Evolutionary conservation across 2,888 invertebrate species (phyloP).

Genomic region (Gibbula magus): DNA sequence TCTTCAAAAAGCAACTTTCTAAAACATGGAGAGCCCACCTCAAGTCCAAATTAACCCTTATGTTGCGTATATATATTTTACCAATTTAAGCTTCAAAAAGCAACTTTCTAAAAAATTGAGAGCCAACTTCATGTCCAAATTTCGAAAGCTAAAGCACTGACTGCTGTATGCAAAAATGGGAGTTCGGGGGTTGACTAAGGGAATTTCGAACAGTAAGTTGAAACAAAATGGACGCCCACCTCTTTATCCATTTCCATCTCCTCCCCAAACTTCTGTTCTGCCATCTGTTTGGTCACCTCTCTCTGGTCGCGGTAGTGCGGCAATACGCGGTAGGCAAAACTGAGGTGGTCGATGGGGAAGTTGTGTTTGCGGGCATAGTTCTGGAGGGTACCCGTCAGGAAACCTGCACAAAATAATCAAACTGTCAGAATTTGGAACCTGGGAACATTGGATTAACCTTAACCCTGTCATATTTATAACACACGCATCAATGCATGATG

Average conservation of each 20-base stretch:
- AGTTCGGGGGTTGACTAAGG: background rate
- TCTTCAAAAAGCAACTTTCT: too few relatives aligned
- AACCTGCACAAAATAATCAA: conserved; percentile 60
- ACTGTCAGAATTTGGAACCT: background rate
- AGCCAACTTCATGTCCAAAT: too few relatives aligned
- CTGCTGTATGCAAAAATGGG: too few relatives aligned
- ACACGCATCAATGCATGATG: too few relatives aligned
- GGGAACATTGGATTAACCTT: too few relatives aligned
- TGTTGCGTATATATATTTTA: too few relatives aligned
- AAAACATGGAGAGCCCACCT: too few relatives aligned
- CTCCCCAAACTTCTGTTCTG: conserved; percentile 71
- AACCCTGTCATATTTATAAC: too few relatives aligned
- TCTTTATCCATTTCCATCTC: conserved; percentile 71
- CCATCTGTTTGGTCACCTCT: conserved; percentile 67
- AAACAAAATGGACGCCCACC: conserved; percentile 41
- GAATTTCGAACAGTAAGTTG: background rate
- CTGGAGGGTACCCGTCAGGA: conserved; percentile 75
- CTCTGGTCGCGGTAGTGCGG: conserved; percentile 76
- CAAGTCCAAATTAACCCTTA: too few relatives aligned
- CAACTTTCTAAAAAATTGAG: too few relatives aligned
- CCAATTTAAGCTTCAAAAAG: too few relatives aligned
- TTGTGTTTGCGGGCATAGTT: conserved; percentile 75
- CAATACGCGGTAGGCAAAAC: conserved; percentile 80
- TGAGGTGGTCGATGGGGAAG: conserved; percentile 75
- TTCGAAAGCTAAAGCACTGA: too few relatives aligned